Base-by-base conservation (phyloP, 2,888 invertebrate genomes). In the Folsomia manolachei region DNA sequence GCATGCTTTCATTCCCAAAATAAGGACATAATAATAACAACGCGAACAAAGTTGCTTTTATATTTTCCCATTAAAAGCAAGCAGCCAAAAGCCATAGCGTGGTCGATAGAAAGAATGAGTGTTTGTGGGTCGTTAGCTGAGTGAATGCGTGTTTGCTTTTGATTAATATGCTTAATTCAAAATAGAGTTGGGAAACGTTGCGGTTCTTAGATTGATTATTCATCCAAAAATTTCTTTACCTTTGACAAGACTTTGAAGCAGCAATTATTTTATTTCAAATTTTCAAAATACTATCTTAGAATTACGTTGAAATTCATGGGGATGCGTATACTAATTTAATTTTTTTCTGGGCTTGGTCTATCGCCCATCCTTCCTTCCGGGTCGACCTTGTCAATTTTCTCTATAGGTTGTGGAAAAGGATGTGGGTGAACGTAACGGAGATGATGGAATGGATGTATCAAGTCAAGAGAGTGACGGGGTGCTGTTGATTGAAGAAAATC, bases 371-470 rank as follows among this genome's bases (percentile, higher is more conserved):
- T n/a, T 60, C 23, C 60, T 60, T 60, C n/a, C 60, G 60, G 19
- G 60, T n/a, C 7, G 60, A 60, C 23, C 60, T 19, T 60, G 60
- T 60, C 60, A 21, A 39, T 39, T 39, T 39, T 9, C 39, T n/a
- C n/a, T n/a, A n/a, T n/a, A n/a, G n/a, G n/a, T n/a, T n/a, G n/a
- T 19, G 23, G 23, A 27, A 25, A 19, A 66, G 66, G 66, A 51
- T 39, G 21, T 66, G 21, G 52, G 51, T 51, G 66, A 66, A 23
- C 51, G 66, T 23, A 66, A 66, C 51, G 66, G 66, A 7, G 66
- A 66, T 66, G 66, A 39, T 14, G 4, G 7, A 9, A 14, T 39
- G 39, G 39, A 39, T 39, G 39, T 39, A n/a, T n/a, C n/a, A n/a
- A n/a, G n/a, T n/a, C 56, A 56, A 18, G 56, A 56, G 56, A 51